Evolutionary conservation across 2,113 vertebrate species (phyloP).

Genomic region (Salvelinus sp.): DNA sequence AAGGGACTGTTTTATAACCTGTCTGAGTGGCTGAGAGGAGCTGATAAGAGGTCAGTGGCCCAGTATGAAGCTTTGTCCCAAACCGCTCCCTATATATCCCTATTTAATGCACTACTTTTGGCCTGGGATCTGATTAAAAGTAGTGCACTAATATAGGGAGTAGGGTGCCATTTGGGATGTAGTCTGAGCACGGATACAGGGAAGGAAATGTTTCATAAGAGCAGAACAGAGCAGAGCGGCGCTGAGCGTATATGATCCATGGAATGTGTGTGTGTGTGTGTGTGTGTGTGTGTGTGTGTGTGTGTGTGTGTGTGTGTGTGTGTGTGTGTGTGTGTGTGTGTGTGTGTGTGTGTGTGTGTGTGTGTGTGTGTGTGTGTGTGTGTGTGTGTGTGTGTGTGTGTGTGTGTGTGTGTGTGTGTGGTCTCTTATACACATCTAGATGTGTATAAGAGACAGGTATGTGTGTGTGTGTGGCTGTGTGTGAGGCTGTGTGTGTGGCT

Average conservation of each 20-base stretch:
- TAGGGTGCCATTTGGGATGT: too few species aligned
- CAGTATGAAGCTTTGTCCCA: background rate
- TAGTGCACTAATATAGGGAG: too few species aligned
- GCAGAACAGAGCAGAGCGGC: background rate
- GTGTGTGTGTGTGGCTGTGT: too few species aligned
- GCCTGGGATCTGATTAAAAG: too few species aligned
- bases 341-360: conserved; percentile 10
- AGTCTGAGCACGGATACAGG: background rate
- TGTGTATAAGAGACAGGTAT: too few species aligned
- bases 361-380: background rate
- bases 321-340: background rate
- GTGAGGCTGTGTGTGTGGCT: too few species aligned
- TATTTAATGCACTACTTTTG: too few species aligned
- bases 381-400: conserved; percentile 12
- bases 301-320: background rate
- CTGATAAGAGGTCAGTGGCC: conserved; percentile 46
- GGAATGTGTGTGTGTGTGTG: background rate
- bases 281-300: conserved; percentile 15
- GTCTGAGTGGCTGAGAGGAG: conserved; percentile 35
- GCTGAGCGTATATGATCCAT: conserved; percentile 19
- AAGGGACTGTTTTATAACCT: conserved; percentile 19
- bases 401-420: background rate
- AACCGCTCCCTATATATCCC: too few species aligned
- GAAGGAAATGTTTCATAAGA: conserved; percentile 59
- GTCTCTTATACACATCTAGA: too few species aligned